Evolutionary conservation across 2,888 invertebrate species (phyloP), one percentile per base, ranked within the genome.

Genomic region (Acrobasis consociella): DNA sequence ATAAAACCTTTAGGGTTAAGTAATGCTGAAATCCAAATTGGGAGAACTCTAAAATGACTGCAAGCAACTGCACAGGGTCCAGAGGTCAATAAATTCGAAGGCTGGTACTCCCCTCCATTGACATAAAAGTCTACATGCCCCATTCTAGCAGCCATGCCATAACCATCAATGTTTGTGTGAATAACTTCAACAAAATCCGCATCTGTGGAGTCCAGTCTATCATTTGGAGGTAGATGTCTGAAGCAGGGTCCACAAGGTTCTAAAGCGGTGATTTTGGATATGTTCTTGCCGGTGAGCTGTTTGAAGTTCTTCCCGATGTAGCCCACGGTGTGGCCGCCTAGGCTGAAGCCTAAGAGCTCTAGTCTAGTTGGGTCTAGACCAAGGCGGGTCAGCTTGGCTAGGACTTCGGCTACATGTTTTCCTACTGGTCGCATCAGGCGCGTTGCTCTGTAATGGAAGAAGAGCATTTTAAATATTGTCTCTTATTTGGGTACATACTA

Each of bases 341-440:
- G 77, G 68, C 92, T 91, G 77, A 90, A 91, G 11, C 91, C 91
- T 1, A 91, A 67, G 2, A 92, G 77, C 55, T 92, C 91, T 1
- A 90, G 69, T 53, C 77, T 85, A 0, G 75, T 67, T 9, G 91
- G 88, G 58, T 89, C 79, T 2, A 92, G 74, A 1, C 91, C 91
- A 2, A 74, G 70, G 38, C 78, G 64, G 3, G 81, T 83, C 3
- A 92, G 79, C 15, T 86, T 79, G 9, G 74, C 80, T 1, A 92
- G 70, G 1, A 91, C 72, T 73, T 91, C 86, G 0, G 90, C 89
- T 0, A 91, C 85, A 67, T 87, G 89, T 63, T 82, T 86, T 11
- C 91, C 92, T 0, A 92, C 87, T n/a, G 91, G 89, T 10, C 89
- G 83, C 89, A 91, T 91, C 9, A 92, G 80, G n/a, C 91, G 85